Evolutionary conservation across 2,888 invertebrate species (phyloP), one percentile per base, ranked within the genome.

Genomic region (Microchrysa polita): DNA sequence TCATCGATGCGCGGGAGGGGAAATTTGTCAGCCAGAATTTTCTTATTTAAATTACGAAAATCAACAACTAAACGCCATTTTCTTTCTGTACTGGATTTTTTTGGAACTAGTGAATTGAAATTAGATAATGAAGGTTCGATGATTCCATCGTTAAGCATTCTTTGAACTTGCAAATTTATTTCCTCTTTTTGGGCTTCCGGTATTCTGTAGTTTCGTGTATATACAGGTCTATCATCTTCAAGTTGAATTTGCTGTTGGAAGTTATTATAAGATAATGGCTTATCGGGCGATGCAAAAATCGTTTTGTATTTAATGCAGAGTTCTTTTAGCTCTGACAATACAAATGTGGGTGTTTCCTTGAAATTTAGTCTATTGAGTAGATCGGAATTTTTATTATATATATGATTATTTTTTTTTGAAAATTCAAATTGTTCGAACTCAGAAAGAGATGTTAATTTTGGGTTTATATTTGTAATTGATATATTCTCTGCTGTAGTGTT

Each of bases 101-200:
- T 76, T 18, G 75, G 73, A 10, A 76, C 75, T 59, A 76, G 76
- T 40, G 77, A 74, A 23, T 77, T 78, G 23, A 72, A 75, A 5
- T 74, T 75, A 20, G 74, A 76, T 9, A 22, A 42, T 0, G 72
- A 76, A 27, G 27, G 63, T 69, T 76, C 74, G 10, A 76, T 75
- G 9, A 75, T 73, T 12, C 73, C 74, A 12, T 73, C 61, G n/a
- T 42, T 1, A 60, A 52, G 10, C 12, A 69, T 12, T 20, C 55
- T 44, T 57, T 57, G 18, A 2, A 55, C 42, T 40, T 69, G 57
- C 14, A 0, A 20, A 12, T 44, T 9, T 0, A 69, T 55, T 69
- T 69, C 69, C 1, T 55, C 20, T 1, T 55, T 22, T 18, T 69
- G 20, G 7, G 18, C 10, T 9, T 69, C 22, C 2, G 69, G 69